Base-by-base conservation (phyloP, 2,797 vertebrate species). In the Eurystomus glaucurus region DNA sequence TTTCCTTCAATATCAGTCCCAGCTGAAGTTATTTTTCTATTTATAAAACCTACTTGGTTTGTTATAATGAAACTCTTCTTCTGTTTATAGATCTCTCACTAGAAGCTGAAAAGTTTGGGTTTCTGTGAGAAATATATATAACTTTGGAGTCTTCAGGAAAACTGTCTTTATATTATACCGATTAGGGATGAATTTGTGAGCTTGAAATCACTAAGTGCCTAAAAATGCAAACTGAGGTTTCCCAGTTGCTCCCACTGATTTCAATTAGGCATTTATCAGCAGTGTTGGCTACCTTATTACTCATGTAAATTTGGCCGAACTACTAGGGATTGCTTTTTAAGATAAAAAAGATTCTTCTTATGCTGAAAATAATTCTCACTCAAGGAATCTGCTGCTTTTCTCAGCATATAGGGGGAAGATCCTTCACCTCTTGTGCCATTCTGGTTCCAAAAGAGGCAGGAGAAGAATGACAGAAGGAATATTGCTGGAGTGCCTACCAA, bases 11-110 rank as follows among this genome's bases (percentile, higher is more conserved):
- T 84, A 93, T 83, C 71, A 83, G 50, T 54, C 71, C 57, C 81
- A 60, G 68, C 23, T 92, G 51, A 68, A 88, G 65, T 65, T 88
- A 82, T 83, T 94, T 92, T 66, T 43, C 77, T 89, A 39, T 94
- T 95, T 93, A 50, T 87, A 93, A 84, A 80, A 48, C 4, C 48
- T 50, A 74, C 13, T 86, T 45, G 12, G 14, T 64, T 93, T 79
- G 62, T 65, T 94, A 58, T 28, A 84, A 57, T 23, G 33, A 84
- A 76, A 31, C 41, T 23, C 69, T 69, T 72, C 58, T 93, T 54
- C 10, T 93, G 52, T 95, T 95, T 91, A 72, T 85, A 55, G 33
- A 41, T 80, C 52, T 81, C 79, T 70, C 62, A 70, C 23, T 35
- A 68, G 33, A 82, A 87, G 25, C 28, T 50, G 58, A 46, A 31